These are phyloP conservation scores for Tringa solitaria DNA, from an alignment of 2,113 vertebrate genomes.

Conservation along the genomic window DNA sequence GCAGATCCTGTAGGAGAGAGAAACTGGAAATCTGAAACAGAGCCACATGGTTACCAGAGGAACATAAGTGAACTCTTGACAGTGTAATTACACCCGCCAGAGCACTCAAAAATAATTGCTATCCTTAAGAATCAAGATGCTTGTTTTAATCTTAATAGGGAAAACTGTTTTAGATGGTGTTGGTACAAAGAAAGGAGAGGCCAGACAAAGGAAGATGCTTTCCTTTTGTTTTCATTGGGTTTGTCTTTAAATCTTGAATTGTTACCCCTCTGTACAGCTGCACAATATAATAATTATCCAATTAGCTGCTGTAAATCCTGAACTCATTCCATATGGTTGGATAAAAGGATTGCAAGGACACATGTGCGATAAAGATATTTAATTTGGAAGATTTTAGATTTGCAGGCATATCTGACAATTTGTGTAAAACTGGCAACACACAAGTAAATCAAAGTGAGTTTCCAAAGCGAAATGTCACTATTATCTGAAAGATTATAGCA, in stretches of 20 bases:
- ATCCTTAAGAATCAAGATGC: slow-evolving; percentile 20
- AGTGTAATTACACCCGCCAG: neutral
- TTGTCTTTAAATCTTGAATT: neutral
- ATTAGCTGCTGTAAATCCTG: neutral
- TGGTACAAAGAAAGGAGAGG: neutral
- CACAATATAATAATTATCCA: neutral
- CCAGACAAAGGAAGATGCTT: neutral
- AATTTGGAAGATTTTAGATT: neutral
- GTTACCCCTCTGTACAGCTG: neutral
- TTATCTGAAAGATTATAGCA: neutral
- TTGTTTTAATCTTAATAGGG: slow-evolving; percentile 6
- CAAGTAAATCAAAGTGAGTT: neutral
- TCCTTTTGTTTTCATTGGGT: neutral
- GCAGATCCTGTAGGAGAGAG: neutral
- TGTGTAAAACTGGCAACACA: neutral
- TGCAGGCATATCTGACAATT: neutral
- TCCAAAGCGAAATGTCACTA: neutral
- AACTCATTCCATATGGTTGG: neutral
- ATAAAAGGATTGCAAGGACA: neutral
- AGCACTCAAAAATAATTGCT: slow-evolving; percentile 36
- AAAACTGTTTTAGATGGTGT: neutral
- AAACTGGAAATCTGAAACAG: neutral
- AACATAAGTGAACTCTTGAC: slow-evolving; percentile 17
- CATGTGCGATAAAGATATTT: neutral
- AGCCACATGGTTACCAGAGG: neutral